phyloP scores from a whole-genome alignment of 2,888 invertebrate genomes.

The Elegia similella region DNA sequence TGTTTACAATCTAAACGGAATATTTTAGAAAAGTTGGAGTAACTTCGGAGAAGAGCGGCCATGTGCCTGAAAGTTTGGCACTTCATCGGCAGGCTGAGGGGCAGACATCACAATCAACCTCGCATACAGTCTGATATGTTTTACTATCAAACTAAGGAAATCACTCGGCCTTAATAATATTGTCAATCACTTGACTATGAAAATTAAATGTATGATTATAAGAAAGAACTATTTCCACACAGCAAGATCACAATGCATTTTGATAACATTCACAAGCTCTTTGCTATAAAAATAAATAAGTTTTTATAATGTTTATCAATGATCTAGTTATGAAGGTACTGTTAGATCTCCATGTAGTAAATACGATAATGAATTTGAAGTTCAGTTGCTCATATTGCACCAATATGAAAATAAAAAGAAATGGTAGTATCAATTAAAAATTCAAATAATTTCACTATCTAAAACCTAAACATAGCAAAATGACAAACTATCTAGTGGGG shows the following conservation, averaged over 20 bases:
- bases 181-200: conserved; percentile 37
- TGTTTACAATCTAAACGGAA: conserved; percentile 71
- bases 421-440: conserved; percentile 17
- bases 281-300: conserved; percentile 53
- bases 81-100: conserved; percentile 29
- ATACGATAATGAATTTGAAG: background rate
- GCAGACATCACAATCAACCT: conserved; percentile 3
- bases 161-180: conserved; percentile 29
- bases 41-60: conserved; percentile 42
- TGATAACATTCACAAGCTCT: conserved; percentile 27
- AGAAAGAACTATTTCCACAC: conserved; percentile 20
- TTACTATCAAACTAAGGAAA: conserved; percentile 32
- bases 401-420: background rate
- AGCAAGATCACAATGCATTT: conserved; percentile 21
- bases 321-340: conserved; percentile 23
- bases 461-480: conserved; percentile 37
- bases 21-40: conserved; percentile 50
- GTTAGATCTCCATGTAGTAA: background rate
- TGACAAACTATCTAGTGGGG: conserved; percentile 43
- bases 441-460: conserved; percentile 53
- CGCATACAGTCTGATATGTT: conserved; percentile 45
- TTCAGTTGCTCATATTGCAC: conserved; percentile 3
- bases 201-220: conserved; percentile 10
- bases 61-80: conserved; percentile 57
- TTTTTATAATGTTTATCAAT: conserved; percentile 24